Evolutionary conservation across 1,140 invertebrate species (phyloP), one percentile per base, ranked within the genome.

Genomic region (Triops cancriformis): DNA sequence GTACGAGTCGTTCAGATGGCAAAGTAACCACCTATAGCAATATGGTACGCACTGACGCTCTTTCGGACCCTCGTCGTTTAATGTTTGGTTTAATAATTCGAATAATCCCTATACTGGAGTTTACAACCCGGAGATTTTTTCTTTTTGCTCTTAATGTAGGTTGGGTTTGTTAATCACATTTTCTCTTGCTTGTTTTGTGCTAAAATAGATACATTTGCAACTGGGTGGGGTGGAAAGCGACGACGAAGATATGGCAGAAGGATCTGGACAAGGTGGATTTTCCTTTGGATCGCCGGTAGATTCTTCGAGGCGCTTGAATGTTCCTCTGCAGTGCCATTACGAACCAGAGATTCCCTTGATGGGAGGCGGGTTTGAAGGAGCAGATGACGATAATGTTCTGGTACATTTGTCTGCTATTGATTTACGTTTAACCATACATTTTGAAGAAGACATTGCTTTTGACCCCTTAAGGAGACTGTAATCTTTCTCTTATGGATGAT

Each of bases 191-290:
- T 64, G 23, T 23, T 5, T 23, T 10, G 18, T 64, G 18, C 10
- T 31, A n/a, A 37, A 37, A 26, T 72, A 79, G 78, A 26, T 79
- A 9, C 75, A 79, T 51, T 31, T 79, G 28, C 74, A 79, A 27
- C 37, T 78, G 72, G 73, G 73, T 18, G 72, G 72, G 12, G n/a
- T 26, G 42, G 72, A 72, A 23, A 81, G 79, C 78, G 81, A 82
- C 74, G 81, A 82, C 41, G 81, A 82, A 77, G 81, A 82, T 75
- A 79, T 82, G 75, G 51, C 23, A 23, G 81, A 80, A 26, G 81
- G 80, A 18, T 82, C 81, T 12, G 81, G 81, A 43, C 76, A 77
- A 26, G 78, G 75, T 45, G 75, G 75, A 1, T 73, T 80, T 51
- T 77, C 77, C 27, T 74, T 23, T 73, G 79, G 51, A 37, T 14